Conservation (phyloP, 2,113 vertebrate genomes). For the Diadophis punctatus region DNA sequence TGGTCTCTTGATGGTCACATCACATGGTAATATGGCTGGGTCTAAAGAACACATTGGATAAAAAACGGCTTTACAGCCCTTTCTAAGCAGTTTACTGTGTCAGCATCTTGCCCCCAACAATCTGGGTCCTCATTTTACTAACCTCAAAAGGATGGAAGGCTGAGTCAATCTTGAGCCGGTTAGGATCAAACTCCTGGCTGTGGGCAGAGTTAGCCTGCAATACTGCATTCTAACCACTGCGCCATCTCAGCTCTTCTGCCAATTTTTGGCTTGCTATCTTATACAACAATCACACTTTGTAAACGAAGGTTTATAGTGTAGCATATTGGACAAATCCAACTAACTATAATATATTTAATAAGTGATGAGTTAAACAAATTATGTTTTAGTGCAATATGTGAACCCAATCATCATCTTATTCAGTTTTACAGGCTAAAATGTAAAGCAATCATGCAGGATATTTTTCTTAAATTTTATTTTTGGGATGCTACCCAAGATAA, state of each 20-base stretch:
- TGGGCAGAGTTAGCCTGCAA: background rate
- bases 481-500: background rate
- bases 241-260: background rate
- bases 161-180: background rate
- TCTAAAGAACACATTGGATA: background rate
- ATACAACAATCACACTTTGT: background rate
- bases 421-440: background rate
- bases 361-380: background rate
- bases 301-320: background rate
- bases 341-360: background rate
- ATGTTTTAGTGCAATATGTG: background rate
- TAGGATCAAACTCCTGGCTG: background rate
- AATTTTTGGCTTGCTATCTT: background rate
- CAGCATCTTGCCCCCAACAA: background rate
- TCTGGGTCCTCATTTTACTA: background rate
- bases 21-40: background rate
- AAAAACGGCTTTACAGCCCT: background rate
- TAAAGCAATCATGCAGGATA: background rate
- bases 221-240: background rate
- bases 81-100: background rate
- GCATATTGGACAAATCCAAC: background rate
- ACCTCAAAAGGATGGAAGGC: background rate
- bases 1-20: background rate
- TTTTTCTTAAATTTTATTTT: background rate
- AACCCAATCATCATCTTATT: background rate